Percentiles rank a stretch among this genome's conserved stretches.
phyloP scores from a whole-genome alignment of 2,888 invertebrate species.

The Penaeus monodon region DNA sequence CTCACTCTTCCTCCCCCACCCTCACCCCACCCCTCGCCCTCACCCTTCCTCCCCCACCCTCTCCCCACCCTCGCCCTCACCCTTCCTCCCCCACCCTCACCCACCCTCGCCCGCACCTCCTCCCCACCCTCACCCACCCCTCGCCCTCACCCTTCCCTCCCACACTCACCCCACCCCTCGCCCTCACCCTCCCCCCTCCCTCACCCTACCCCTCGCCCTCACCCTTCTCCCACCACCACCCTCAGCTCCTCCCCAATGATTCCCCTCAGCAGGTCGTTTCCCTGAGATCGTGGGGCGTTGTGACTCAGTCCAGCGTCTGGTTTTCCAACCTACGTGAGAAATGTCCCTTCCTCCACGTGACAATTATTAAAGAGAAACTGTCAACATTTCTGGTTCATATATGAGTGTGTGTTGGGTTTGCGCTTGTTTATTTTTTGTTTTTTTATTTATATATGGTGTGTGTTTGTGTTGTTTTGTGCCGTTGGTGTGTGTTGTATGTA shows the following conservation, averaged over 20 bases:
- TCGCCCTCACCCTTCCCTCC: too few species aligned
- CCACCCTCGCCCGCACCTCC: not conserved
- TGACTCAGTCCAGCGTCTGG: not conserved
- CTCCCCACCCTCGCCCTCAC: too few species aligned
- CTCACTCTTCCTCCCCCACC: too few species aligned
- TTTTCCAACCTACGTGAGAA: not conserved
- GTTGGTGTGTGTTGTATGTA: not conserved
- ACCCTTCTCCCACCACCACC: too few species aligned
- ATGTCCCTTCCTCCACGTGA: too few species aligned
- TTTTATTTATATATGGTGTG: too few species aligned
- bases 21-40: too few species aligned
- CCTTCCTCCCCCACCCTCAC: too few species aligned
- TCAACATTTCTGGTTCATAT: not conserved
- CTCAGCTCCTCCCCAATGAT: not conserved
- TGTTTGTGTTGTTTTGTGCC: not conserved
- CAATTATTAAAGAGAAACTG: not conserved
- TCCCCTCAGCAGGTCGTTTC: not conserved
- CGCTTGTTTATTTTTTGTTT: not conserved
- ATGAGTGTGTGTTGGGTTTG: constrained; percentile 1
- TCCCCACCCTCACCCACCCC: not conserved
- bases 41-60: too few species aligned
- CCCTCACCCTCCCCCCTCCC: too few species aligned
- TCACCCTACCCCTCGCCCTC: too few species aligned
- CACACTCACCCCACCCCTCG: too few species aligned
- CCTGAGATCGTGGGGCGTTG: not conserved